Evolutionary conservation across 1,140 invertebrate species (phyloP), one percentile per base, ranked within the genome.

Genomic region (Centruroides sculpturatus): DNA sequence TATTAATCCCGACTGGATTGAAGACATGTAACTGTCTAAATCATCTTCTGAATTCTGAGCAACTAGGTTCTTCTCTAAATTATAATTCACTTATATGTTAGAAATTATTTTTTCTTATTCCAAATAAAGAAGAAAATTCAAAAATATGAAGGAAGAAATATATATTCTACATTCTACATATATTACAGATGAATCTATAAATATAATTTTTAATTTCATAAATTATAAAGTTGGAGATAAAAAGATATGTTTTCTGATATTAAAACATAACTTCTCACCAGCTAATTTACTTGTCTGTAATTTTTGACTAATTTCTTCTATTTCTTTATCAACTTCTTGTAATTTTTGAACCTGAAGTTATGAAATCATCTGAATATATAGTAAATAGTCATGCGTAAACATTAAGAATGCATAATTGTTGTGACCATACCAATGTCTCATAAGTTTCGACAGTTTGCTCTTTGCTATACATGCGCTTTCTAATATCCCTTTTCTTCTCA

Each of bases 401-500:
- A 85, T 88, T 66, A 41, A 76, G 74, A 63, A 41, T 62, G 68
- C 69, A 23, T 23, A 23, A 23, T 0, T 41, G 0, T 41, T 41
- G 8, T 41, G 8, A 41, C 5, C 72, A 76, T 72, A 89, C 86
- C 77, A 96, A 75, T 59, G 83, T 80, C 60, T 89, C 82, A 71
- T 91, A 94, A 8, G 87, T 94, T 71, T 88, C 83, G 8, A 76
- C 75, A 67, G 77, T 75, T 51, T 79, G 69, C 51, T 78, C 73
- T 48, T 78, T 62, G 69, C 83, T 83, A 49, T 84, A 78, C 67
- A 81, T 78, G 8, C 41, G 41, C 83, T 90, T 92, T 67, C 91
- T 76, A 61, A 81, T 79, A 66, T 85, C 77, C 12, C 94, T 76
- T 74, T 97, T 97, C 62, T 83, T 83, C 71, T 96, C 92, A 46